These are phyloP conservation scores for Caenorhabditis becei DNA, from an alignment of 2,888 invertebrate species.

Conservation along the genomic window DNA sequence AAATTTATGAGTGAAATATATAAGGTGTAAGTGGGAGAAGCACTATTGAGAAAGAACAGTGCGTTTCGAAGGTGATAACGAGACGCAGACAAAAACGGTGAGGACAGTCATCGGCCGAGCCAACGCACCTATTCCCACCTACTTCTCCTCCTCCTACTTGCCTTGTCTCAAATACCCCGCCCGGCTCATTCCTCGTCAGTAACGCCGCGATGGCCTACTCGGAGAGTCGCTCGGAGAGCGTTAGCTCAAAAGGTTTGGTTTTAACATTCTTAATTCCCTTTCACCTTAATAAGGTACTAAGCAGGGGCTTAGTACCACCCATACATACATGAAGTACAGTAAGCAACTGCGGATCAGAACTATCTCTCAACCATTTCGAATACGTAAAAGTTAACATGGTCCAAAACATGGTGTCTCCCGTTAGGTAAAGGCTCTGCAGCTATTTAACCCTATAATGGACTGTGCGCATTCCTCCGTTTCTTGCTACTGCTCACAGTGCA, in stretches of 20 bases:
- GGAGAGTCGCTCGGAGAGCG: slow-evolving; percentile 58
- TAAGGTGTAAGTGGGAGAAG: slow-evolving; percentile 42
- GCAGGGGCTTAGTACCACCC: slow-evolving; percentile 3
- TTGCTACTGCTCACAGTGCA: no score
- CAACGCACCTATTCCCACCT: slow-evolving; percentile 52
- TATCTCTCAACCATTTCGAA: no score
- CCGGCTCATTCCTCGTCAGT: slow-evolving; percentile 55
- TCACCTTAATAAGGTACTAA: not conserved
- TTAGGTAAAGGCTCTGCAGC: no score
- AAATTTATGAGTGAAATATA: slow-evolving; percentile 62
- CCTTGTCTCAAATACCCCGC: slow-evolving; percentile 26
- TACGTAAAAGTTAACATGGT: no score
- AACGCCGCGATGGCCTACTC: slow-evolving; percentile 60
- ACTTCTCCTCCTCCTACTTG: slow-evolving; percentile 26
- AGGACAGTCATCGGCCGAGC: slow-evolving; percentile 58
- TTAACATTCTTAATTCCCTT: not conserved
- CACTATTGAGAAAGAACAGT: slow-evolving; percentile 54
- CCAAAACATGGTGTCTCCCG: no score
- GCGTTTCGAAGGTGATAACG: slow-evolving; percentile 40
- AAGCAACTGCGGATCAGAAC: no score
- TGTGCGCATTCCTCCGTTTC: no score
- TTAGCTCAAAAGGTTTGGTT: slow-evolving; percentile 57
- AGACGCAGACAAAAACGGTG: slow-evolving; percentile 48
- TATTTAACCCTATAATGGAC: no score
- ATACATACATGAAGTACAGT: no score